Evolutionary conservation across 1,140 invertebrate genomes (phyloP), one percentile per base, ranked within the genome.

Genomic region (Brachionus asplanchnoidis): DNA sequence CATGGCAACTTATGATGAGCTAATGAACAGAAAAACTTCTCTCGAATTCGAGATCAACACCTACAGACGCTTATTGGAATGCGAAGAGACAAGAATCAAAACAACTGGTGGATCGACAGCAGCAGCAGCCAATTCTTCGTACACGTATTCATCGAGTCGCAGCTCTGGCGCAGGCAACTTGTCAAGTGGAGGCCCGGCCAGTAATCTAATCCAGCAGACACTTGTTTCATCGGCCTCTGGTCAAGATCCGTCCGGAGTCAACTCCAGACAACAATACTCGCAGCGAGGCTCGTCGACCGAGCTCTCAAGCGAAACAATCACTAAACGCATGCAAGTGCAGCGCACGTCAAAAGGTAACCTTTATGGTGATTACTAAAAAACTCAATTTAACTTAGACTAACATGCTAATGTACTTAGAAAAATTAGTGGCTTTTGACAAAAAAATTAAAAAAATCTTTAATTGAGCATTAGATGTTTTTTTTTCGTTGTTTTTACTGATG

Each of bases 41-140:
- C 84, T 84, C 28, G 28, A 68, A 66, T 84, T 84, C 56, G 84
- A 84, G 40, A 84, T 84, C 9, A 84, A 84, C 26, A 84, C 84
- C n/a, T 84, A 84, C 26, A 75, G 70, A 65, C 66, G 84, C 9
- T 50, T 84, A 46, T 44, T 84, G 23, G 84, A 84, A 65, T 73
- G 66, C 17, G 84, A 84, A 84, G 82, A 84, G 23, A 68, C 65
- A 26, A 46, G 60, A 32, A 68, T 84, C 20, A 68, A 73, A 66
- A n/a, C 36, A 83, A 36, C 32, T 2, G 46, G 9, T n/a, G 82
- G 60, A 36, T 11, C 36, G 2, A 53, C 14, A 20, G 12, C 26
- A 3, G 79, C 14, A 20, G 12, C 26, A 0, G 44, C 36, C 20
- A 44, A 36, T 36, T 36, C 53, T 46, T 65, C 79, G 0, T 82